Base-by-base conservation (phyloP, 2,888 invertebrate species). In the Aphodius sticticus region DNA sequence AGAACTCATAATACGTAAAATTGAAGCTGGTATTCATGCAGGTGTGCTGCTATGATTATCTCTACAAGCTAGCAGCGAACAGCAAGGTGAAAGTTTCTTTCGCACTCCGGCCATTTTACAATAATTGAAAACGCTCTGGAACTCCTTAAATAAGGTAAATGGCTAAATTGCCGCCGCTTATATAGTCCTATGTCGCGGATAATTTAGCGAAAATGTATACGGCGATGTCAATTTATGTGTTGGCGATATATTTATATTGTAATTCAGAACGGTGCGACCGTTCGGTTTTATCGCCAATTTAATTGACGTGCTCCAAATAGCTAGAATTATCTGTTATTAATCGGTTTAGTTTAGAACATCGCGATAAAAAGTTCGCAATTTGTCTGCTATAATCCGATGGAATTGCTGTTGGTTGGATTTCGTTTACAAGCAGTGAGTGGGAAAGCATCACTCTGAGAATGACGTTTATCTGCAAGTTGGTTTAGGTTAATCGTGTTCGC, bases 111-210 rank as follows among this genome's bases (percentile, higher is more conserved):
- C 53, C 53, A 12, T 53, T 12, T 53, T 53, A 53, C 7, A 53
- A 53, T 53, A 53, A 53, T 53, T 53, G 53, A 53, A 53, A 53
- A 53, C 53, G 53, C 53, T 53, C 7, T 12, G 53, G 53, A 12
- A 53, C 53, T 53, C 53, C 53, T 53, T 53, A 53, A 53, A 53
- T 53, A 53, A 53, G 53, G 53, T 53, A 53, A 53, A 53, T 53
- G 53, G 53, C 12, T 53, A 53, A 53, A 53, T 53, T 53, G 53
- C 53, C 53, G 53, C 12, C 53, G 53, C 53, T 53, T 53, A 53
- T 53, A 53, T 9, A 53, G 53, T 53, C 53, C 53, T 53, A 5
- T 1, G 12, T 9, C 53, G 53, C 12, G 1, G 53, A 53, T 53
- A 53, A 53, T 53, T 53, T 53, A 53, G 53, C 53, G 53, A 53